Evolutionary conservation across 1,140 invertebrate species (phyloP).

Genomic region (Drosophila azteca): DNA sequence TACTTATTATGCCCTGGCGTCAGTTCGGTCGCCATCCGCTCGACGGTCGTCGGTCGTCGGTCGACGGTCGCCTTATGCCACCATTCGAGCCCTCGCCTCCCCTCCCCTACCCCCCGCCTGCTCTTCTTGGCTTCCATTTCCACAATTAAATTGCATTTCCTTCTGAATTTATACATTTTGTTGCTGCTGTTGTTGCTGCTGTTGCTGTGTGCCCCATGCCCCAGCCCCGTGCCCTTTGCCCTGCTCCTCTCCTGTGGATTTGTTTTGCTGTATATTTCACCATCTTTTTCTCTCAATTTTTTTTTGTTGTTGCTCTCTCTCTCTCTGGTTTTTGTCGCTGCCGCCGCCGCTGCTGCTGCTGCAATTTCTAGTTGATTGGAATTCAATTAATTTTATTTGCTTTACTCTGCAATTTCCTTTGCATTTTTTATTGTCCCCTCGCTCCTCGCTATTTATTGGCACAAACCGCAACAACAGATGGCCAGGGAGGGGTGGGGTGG

Average conservation of each 20-base stretch:
- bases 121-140: conserved; percentile 23
- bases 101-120: background rate
- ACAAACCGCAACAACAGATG: conserved; percentile 52
- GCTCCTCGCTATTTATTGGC: conserved; percentile 67
- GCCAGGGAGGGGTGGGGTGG: background rate
- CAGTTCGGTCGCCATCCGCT: conserved; percentile 51
- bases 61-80: conserved; percentile 18
- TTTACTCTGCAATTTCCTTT: conserved; percentile 80
- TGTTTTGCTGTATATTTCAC: conserved; percentile 33
- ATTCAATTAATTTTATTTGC: conserved; percentile 83
- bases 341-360: conserved; percentile 37
- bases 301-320: too few species aligned
- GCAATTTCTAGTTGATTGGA: conserved; percentile 81
- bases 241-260: conserved; percentile 53
- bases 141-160: conserved; percentile 71
- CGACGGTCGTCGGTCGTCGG: too few species aligned
- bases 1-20: conserved; percentile 57
- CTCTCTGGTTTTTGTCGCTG: conserved; percentile 35
- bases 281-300: too few species aligned
- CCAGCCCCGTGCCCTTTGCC: background rate
- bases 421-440: conserved; percentile 75
- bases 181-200: conserved; percentile 7
- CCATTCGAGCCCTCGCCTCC: conserved; percentile 16
- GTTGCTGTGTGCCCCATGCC: too few species aligned
- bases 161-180: conserved; percentile 77